Conservation (phyloP, 2,888 invertebrate genomes). For the Pseudococcus jackbeardsleyi region DNA sequence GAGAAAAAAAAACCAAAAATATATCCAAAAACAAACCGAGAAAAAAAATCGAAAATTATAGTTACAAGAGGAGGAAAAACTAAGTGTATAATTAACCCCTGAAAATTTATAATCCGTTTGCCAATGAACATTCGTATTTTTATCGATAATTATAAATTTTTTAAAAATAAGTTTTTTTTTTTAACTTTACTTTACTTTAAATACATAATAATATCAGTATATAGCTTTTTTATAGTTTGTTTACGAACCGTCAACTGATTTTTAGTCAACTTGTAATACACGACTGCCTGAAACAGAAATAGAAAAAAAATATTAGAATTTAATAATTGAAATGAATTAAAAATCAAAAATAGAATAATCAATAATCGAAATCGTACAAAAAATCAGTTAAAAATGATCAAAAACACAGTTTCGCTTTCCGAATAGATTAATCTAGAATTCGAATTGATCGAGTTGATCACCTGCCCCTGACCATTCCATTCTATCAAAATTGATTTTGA, state of each 20-base stretch:
- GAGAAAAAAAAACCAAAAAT: background rate
- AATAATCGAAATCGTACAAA: background rate
- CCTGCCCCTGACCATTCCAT: too few species aligned
- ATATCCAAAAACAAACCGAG: background rate
- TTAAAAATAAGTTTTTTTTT: background rate
- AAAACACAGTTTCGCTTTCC: too few species aligned
- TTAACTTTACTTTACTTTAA: background rate
- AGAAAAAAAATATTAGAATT: slow-evolving; percentile 16
- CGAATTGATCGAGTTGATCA: too few species aligned
- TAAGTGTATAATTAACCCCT: slow-evolving; percentile 46
- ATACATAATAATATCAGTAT: slow-evolving; percentile 39
- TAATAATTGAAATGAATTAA: background rate
- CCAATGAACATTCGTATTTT: slow-evolving; percentile 28
- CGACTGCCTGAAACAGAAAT: slow-evolving; percentile 36
- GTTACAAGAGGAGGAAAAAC: slow-evolving; percentile 12
- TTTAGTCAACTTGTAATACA: background rate
- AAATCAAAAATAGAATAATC: background rate
- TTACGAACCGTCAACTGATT: slow-evolving; percentile 46
- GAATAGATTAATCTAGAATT: too few species aligned
- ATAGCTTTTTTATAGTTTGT: background rate
- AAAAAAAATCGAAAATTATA: slow-evolving; percentile 19
- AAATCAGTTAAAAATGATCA: too few species aligned
- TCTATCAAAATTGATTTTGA: too few species aligned
- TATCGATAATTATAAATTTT: slow-evolving; percentile 25
- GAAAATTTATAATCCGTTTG: slow-evolving; percentile 42